These are phyloP conservation scores for Nansenia antarctica DNA, from an alignment of 2,113 vertebrate genomes.

Conservation along the genomic window DNA sequence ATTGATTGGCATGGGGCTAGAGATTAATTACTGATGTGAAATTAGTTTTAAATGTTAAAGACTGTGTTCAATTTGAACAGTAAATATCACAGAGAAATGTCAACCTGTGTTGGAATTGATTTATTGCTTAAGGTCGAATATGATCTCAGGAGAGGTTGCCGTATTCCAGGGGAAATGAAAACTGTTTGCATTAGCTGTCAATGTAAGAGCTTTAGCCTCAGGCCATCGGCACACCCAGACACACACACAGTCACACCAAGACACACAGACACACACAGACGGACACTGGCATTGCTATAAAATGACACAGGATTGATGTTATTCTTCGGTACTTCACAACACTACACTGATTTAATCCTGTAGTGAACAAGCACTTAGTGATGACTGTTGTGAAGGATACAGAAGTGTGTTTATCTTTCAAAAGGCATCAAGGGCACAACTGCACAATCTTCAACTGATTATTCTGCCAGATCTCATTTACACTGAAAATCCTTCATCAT, in stretches of 20 bases:
- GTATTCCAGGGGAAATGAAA: conserved; percentile 67
- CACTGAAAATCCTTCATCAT: no score
- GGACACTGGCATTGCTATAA: conserved; percentile 3
- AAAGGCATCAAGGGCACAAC: background rate
- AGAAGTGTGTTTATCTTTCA: no score
- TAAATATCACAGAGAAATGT: conserved; percentile 66
- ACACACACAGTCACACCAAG: conserved; percentile 5
- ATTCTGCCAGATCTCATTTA: no score
- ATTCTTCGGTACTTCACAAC: background rate
- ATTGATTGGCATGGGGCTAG: conserved; percentile 23
- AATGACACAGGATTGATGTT: background rate
- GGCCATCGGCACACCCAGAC: conserved; percentile 33
- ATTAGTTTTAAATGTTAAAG: conserved; percentile 71
- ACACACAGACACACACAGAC: conserved; percentile 3
- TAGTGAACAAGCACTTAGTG: background rate
- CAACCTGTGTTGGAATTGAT: conserved; percentile 64
- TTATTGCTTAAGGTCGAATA: conserved; percentile 62
- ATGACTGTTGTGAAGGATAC: background rate
- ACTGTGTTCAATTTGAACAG: conserved; percentile 63
- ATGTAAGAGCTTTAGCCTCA: conserved; percentile 50
- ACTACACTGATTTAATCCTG: background rate
- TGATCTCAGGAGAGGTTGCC: conserved; percentile 56
- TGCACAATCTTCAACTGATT: background rate
- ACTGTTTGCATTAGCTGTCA: conserved; percentile 65
- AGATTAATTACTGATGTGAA: conserved; percentile 58